phyloP scores from a whole-genome alignment of 2,113 vertebrate species.

The Coreoperca whiteheadi region DNA sequence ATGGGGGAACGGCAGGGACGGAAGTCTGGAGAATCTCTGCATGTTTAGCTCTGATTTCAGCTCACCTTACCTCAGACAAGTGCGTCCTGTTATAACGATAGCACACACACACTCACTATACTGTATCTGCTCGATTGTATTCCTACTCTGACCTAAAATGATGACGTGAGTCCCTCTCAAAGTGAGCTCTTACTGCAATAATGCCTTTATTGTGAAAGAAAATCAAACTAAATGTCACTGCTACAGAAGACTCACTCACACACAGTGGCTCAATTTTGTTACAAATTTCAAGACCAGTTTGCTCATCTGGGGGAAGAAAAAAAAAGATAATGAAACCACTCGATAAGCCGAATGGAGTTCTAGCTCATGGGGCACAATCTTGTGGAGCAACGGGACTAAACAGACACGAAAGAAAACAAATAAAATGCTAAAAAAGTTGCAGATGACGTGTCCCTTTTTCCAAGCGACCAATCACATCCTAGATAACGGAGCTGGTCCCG shows the following conservation, averaged over 20 bases:
- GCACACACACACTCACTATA: background rate
- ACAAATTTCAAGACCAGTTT: background rate
- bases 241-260: background rate
- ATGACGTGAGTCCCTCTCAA: background rate
- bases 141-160: background rate
- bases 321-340: background rate
- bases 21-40: constrained; percentile 52
- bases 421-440: background rate
- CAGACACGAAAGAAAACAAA: background rate
- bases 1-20: constrained; percentile 1
- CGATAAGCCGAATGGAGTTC: background rate
- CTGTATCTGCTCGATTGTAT: fast-evolving
- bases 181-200: background rate
- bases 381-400: background rate
- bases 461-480: background rate
- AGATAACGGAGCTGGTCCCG: background rate
- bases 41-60: constrained; percentile 52
- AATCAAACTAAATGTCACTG: background rate
- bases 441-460: background rate
- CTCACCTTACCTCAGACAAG: constrained; percentile 24
- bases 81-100: background rate
- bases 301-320: background rate
- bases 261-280: background rate
- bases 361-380: background rate
- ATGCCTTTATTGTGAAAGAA: no score